Percentiles rank a stretch among this genome's conserved stretches.
phyloP scores from a whole-genome alignment of 2,888 invertebrate species.

The Coleophora flavipennella region DNA sequence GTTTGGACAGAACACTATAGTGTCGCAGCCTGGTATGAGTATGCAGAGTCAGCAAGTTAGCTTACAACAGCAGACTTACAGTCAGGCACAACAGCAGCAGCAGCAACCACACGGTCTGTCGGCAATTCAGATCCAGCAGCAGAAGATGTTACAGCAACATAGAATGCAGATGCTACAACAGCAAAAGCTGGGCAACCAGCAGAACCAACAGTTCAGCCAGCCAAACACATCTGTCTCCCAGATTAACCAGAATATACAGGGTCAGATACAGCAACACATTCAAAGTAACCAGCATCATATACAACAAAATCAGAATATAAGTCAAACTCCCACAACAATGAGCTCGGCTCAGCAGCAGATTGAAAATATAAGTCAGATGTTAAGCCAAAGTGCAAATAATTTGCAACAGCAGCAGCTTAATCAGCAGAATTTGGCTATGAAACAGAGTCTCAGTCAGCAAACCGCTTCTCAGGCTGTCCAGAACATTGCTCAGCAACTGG shows the following conservation, averaged over 20 bases:
- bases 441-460: conserved; percentile 59
- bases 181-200: conserved; percentile 38
- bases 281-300: conserved; percentile 53
- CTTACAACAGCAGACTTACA: conserved; percentile 46
- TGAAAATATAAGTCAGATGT: conserved; percentile 74
- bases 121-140: conserved; percentile 66
- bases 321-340: conserved; percentile 52
- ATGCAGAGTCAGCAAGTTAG: conserved; percentile 49
- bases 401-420: conserved; percentile 57
- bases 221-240: conserved; percentile 55
- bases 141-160: conserved; percentile 72
- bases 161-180: conserved; percentile 66
- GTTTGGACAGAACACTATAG: conserved; percentile 48
- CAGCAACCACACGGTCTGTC: conserved; percentile 51
- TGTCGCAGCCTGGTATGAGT: conserved; percentile 43
- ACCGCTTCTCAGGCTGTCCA: conserved; percentile 56
- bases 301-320: conserved; percentile 48
- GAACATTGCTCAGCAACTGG: conserved; percentile 61
- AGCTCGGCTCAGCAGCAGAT: conserved; percentile 76
- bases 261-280: conserved; percentile 58
- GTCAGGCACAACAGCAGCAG: conserved; percentile 27
- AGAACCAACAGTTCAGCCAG: conserved; percentile 51
- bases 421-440: conserved; percentile 60
- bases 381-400: conserved; percentile 64
- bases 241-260: conserved; percentile 52